Conservation (phyloP, 2,888 invertebrate genomes). For the Mesoligia furuncula region DNA sequence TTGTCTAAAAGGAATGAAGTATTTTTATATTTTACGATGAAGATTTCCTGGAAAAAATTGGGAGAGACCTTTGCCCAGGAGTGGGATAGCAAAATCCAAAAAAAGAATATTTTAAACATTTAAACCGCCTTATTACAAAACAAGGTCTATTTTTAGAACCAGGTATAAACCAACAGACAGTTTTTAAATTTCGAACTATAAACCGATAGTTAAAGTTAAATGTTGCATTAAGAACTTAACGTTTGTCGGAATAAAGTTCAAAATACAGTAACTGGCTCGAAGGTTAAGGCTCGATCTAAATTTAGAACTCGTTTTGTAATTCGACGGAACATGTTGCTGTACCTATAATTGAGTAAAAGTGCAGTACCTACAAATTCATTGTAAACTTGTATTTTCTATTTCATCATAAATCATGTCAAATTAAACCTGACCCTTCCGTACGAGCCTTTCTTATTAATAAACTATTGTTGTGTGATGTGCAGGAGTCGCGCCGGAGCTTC, state of each 20-base stretch:
- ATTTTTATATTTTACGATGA: neutral
- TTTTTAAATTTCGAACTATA: neutral
- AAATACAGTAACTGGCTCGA: neutral
- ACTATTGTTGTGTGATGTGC: conserved; percentile 38
- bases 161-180: neutral
- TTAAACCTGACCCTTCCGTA: neutral
- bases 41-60: neutral
- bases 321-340: neutral
- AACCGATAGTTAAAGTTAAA: neutral
- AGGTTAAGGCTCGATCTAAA: neutral
- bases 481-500: conserved; percentile 91
- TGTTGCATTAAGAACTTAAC: neutral
- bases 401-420: neutral
- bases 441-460: conserved; percentile 13
- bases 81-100: neutral
- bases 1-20: neutral
- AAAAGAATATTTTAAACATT: neutral
- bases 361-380: neutral
- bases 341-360: neutral
- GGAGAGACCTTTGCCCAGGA: too few species aligned
- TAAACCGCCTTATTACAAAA: neutral
- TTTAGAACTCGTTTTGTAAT: neutral
- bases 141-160: neutral
- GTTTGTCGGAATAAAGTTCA: neutral
- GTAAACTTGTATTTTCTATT: neutral